A percentile compares a stretch with the other conserved stretches of the same genome.
Conservation (phyloP, 1,140 invertebrate genomes). For the Armadillidium nasatum region DNA sequence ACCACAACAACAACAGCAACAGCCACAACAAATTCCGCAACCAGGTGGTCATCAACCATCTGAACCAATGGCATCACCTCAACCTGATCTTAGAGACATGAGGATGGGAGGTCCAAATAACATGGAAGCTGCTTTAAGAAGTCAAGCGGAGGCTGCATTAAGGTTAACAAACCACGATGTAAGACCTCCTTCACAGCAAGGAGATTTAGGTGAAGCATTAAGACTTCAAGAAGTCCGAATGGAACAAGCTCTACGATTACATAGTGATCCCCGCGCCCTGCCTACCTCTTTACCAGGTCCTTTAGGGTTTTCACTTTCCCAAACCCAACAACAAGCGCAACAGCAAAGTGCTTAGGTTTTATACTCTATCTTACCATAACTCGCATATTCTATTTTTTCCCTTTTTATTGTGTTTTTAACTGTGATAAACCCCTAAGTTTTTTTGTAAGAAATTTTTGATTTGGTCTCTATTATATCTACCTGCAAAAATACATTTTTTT, state of each 20-base stretch:
- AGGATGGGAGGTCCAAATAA: conserved; percentile 60
- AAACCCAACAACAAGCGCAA: conserved; percentile 58
- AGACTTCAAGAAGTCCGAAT: conserved; percentile 72
- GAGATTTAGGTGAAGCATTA: conserved; percentile 61
- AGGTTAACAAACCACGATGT: conserved; percentile 58
- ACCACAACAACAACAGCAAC: conserved; percentile 56
- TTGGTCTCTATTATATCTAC: neutral
- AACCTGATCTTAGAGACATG: conserved; percentile 42
- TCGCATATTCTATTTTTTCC: conserved; percentile 29
- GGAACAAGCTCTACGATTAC: conserved; percentile 72
- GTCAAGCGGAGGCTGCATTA: conserved; percentile 74
- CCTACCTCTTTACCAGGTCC: conserved; percentile 55
- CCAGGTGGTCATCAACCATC: conserved; percentile 49
- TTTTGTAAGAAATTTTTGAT: conserved; percentile 12
- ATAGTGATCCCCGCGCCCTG: conserved; percentile 54
- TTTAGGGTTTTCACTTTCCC: conserved; percentile 57
- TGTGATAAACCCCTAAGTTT: conserved; percentile 35
- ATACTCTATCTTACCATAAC: conserved; percentile 28
- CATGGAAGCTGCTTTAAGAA: conserved; percentile 71
- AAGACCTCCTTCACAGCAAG: conserved; percentile 38
- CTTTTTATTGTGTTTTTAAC: conserved; percentile 36
- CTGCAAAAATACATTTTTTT: no score
- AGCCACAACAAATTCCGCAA: conserved; percentile 57
- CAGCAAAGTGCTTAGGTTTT: conserved; percentile 50
- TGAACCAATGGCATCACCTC: conserved; percentile 42